Evolutionary conservation across 2,888 invertebrate genomes (phyloP).

Genomic region (Dryococelus australis): DNA sequence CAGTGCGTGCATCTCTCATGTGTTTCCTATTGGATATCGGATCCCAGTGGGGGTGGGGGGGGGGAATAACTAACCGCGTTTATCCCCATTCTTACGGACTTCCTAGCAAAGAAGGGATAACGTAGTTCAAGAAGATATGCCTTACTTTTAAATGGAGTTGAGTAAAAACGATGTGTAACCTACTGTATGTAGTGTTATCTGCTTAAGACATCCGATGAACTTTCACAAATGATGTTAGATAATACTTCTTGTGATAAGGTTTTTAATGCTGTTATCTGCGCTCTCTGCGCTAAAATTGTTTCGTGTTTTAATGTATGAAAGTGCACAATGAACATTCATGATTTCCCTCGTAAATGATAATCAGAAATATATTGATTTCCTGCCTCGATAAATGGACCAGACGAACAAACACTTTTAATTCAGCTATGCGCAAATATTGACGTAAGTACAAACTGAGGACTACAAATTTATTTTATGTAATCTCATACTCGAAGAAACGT

Average conservation of each 20-base stretch:
- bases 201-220: background rate
- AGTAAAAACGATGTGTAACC: background rate
- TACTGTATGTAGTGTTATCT: background rate
- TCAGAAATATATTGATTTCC: slow-evolving; percentile 6
- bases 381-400: background rate
- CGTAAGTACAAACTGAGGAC: background rate
- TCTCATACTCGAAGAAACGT: background rate
- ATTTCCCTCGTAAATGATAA: background rate
- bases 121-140: slow-evolving; percentile 16
- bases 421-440: background rate
- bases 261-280: background rate
- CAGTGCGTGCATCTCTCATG: background rate
- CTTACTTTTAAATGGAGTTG: slow-evolving; percentile 7
- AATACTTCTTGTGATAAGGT: background rate
- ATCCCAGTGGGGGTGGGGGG: background rate
- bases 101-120: background rate
- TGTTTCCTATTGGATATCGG: background rate
- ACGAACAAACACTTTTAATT: background rate
- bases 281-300: background rate
- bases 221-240: background rate
- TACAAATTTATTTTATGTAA: background rate
- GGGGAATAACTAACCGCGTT: no score
- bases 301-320: slow-evolving; percentile 4
- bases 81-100: no score
- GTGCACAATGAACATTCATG: background rate